These are phyloP conservation scores for Odontocerum albicorne DNA, from an alignment of 2,888 invertebrate species.

Conservation along the genomic window DNA sequence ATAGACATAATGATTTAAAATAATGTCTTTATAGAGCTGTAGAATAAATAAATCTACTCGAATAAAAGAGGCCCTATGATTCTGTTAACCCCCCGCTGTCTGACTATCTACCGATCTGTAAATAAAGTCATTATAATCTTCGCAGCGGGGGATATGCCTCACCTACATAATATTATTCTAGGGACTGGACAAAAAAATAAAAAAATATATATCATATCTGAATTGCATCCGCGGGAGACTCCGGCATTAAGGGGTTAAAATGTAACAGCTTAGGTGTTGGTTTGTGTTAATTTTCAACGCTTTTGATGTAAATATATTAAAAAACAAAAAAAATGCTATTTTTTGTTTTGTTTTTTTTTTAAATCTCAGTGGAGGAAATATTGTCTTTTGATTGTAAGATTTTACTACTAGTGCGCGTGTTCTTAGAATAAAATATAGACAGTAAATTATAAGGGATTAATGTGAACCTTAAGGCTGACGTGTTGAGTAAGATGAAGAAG, in stretches of 20 bases:
- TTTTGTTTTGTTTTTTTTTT: too few species aligned
- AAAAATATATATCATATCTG: too few species aligned
- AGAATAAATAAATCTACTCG: not conserved
- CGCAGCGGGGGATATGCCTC: conserved; percentile 4
- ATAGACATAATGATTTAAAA: not conserved
- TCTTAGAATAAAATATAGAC: too few species aligned
- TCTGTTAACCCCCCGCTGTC: conserved; percentile 18
- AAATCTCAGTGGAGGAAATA: not conserved
- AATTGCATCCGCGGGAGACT: too few species aligned
- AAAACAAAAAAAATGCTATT: too few species aligned
- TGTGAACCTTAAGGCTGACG: too few species aligned
- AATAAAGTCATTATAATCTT: conserved; percentile 27
- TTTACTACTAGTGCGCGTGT: too few species aligned
- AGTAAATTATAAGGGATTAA: too few species aligned
- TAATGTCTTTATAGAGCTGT: not conserved
- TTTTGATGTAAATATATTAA: not conserved
- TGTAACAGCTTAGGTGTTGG: conserved; percentile 10
- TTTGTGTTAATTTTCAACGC: too few species aligned
- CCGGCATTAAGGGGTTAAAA: conserved; percentile 8
- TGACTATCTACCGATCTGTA: conserved; percentile 26
- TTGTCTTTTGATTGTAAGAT: not conserved
- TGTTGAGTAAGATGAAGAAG: too few species aligned
- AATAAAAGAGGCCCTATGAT: not conserved
- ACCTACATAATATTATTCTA: not conserved
- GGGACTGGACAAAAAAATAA: too few species aligned